Conservation (phyloP, 2,797 vertebrate genomes). For the Hippocampus kuda region DNA sequence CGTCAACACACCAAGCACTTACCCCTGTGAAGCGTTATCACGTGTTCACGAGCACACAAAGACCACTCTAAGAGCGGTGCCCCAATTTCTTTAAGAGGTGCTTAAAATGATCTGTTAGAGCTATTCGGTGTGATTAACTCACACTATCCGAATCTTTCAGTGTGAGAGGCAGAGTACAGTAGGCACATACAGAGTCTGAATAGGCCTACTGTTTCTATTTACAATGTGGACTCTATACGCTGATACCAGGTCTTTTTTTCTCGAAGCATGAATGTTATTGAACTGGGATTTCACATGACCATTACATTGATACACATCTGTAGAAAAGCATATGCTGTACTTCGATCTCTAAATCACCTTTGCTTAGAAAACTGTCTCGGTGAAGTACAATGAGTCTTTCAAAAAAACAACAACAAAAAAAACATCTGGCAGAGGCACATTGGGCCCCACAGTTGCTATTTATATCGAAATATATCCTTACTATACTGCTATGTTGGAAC, state of each 20-base stretch:
- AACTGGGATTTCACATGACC: conserved; percentile 38
- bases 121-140: conserved; percentile 45
- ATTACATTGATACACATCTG: conserved; percentile 53
- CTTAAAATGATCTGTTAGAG: conserved; percentile 32
- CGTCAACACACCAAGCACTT: background rate
- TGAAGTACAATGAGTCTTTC: conserved; percentile 14
- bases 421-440: conserved; percentile 20
- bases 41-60: conserved; percentile 22
- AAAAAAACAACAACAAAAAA: conserved; percentile 40
- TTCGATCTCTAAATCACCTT: conserved; percentile 30
- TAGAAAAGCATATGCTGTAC: conserved; percentile 39
- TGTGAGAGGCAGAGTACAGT: conserved; percentile 15
- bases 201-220: conserved; percentile 29
- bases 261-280: conserved; percentile 4
- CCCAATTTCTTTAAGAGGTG: conserved; percentile 38
- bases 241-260: conserved; percentile 9
- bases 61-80: conserved; percentile 17
- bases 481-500: background rate
- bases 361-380: conserved; percentile 35
- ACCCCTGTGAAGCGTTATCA: conserved; percentile 16
- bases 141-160: conserved; percentile 7
- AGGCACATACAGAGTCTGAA: conserved; percentile 1
- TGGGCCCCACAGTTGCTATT: conserved; percentile 42
- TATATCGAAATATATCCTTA: conserved; percentile 51
- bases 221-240: conserved; percentile 28